Conservation (phyloP, 2,797 vertebrate species). For the Cetoscarus ocellatus region DNA sequence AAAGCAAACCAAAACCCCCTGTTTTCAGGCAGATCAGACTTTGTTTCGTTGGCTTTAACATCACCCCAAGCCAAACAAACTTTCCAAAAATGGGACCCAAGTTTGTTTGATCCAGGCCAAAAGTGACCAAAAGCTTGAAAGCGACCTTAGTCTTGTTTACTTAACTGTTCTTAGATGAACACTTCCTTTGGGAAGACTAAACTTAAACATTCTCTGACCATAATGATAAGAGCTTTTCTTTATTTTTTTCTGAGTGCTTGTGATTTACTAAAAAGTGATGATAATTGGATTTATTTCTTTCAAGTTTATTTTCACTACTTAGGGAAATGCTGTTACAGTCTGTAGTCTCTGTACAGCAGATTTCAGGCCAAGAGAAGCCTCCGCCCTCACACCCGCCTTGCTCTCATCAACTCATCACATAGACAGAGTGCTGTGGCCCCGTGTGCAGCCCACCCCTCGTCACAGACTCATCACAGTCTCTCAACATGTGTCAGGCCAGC, state of each 20-base stretch:
- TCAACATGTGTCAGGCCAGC: constrained; percentile 83
- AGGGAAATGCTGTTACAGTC: constrained; percentile 22
- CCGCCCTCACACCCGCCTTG: constrained; percentile 41
- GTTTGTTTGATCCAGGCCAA: too few species aligned
- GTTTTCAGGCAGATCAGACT: too few species aligned
- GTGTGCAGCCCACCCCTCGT: constrained; percentile 60
- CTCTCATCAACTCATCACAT: constrained; percentile 78
- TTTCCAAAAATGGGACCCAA: too few species aligned
- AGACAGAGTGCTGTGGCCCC: constrained; percentile 68
- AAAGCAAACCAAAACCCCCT: too few species aligned
- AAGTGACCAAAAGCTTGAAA: too few species aligned
- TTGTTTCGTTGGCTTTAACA: too few species aligned
- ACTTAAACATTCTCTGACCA: background rate
- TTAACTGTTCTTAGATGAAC: background rate
- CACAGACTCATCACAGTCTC: constrained; percentile 85
- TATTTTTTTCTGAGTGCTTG: background rate
- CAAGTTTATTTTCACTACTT: constrained; percentile 15
- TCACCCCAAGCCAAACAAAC: too few species aligned
- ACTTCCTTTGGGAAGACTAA: background rate
- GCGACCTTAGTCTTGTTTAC: too few species aligned
- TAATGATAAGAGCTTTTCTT: background rate
- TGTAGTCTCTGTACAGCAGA: constrained; percentile 9
- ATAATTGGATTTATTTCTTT: constrained; percentile 2
- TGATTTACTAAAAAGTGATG: background rate
- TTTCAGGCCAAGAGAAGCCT: constrained; percentile 43